These are phyloP conservation scores for Pocota personata DNA, from an alignment of 2,888 invertebrate species.

Conservation along the genomic window DNA sequence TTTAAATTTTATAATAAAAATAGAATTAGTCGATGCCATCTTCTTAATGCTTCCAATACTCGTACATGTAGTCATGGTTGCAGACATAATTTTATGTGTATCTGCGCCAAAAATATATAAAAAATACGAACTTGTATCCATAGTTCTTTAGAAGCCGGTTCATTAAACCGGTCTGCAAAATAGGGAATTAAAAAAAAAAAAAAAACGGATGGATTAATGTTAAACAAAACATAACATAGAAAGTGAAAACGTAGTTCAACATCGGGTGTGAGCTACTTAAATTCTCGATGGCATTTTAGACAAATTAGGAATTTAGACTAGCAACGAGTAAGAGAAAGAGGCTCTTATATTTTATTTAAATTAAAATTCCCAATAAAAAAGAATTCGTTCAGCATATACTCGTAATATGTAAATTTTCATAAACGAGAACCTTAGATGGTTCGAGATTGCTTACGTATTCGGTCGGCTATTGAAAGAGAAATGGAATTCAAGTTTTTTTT, in stretches of 20 bases:
- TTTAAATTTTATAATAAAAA: not conserved
- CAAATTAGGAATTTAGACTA: not conserved
- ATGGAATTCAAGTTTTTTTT: slow-evolving; percentile 17
- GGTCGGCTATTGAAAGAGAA: slow-evolving; percentile 22
- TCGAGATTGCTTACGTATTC: not conserved
- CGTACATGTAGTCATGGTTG: slow-evolving; percentile 21
- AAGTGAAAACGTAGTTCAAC: slow-evolving; percentile 36
- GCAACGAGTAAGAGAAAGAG: no score
- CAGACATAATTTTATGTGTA: slow-evolving; percentile 42
- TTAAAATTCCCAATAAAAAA: not conserved
- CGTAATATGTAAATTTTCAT: not conserved
- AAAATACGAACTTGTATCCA: not conserved
- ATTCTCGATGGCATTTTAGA: not conserved
- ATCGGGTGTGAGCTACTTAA: not conserved
- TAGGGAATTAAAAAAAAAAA: not conserved
- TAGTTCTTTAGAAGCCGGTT: slow-evolving; percentile 5
- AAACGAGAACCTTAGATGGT: not conserved
- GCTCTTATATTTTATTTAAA: slow-evolving; percentile 2
- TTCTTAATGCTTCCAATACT: not conserved
- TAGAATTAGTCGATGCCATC: slow-evolving; percentile 12
- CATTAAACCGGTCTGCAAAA: slow-evolving; percentile 4
- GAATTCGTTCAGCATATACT: not conserved
- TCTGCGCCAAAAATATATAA: slow-evolving; percentile 30
- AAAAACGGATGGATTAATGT: not conserved
- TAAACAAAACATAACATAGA: not conserved